A percentile compares a stretch with the other conserved stretches of the same genome.
Conservation (phyloP, 2,113 vertebrate genomes). For the Hymenochirus boettgeri region DNA sequence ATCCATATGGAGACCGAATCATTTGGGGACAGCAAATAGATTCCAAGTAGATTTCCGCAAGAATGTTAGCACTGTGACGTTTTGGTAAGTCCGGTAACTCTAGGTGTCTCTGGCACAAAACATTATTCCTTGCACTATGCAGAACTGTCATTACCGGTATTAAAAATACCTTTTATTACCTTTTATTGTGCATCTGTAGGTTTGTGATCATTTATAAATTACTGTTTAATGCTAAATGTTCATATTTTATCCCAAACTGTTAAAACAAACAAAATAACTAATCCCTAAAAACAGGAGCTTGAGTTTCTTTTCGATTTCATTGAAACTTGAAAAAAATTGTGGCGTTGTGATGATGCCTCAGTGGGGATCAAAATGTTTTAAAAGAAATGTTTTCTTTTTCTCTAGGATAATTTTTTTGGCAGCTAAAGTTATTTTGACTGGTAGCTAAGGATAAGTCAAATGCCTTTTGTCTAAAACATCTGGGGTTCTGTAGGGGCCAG, state of each 20-base stretch:
- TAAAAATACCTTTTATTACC: too few relatives aligned
- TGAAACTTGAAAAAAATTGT: slow-evolving; percentile 22
- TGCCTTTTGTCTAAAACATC: slow-evolving; percentile 38
- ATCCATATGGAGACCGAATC: too few relatives aligned
- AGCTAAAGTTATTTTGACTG: slow-evolving; percentile 44
- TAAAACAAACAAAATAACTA: slow-evolving; percentile 4
- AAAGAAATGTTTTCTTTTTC: slow-evolving; percentile 27
- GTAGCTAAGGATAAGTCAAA: slow-evolving; percentile 19
- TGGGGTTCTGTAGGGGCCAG: slow-evolving; percentile 22
- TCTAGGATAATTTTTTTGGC: slow-evolving; percentile 19
- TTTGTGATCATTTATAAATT: too few relatives aligned
- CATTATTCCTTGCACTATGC: too few relatives aligned
- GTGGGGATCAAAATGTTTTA: slow-evolving; percentile 13
- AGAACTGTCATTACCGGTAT: too few relatives aligned
- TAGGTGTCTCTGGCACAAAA: too few relatives aligned
- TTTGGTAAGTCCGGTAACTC: too few relatives aligned
- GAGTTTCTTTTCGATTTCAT: slow-evolving; percentile 4
- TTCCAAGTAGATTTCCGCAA: too few relatives aligned
- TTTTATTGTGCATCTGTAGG: too few relatives aligned
- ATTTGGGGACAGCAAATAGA: too few relatives aligned
- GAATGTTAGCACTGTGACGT: too few relatives aligned
- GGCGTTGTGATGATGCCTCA: slow-evolving; percentile 1
- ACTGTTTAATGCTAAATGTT: background rate
- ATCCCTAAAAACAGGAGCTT: slow-evolving; percentile 7
- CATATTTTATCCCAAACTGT: background rate